Conservation (phyloP, 2,113 vertebrate genomes). For the Circaetus cinerascens region DNA sequence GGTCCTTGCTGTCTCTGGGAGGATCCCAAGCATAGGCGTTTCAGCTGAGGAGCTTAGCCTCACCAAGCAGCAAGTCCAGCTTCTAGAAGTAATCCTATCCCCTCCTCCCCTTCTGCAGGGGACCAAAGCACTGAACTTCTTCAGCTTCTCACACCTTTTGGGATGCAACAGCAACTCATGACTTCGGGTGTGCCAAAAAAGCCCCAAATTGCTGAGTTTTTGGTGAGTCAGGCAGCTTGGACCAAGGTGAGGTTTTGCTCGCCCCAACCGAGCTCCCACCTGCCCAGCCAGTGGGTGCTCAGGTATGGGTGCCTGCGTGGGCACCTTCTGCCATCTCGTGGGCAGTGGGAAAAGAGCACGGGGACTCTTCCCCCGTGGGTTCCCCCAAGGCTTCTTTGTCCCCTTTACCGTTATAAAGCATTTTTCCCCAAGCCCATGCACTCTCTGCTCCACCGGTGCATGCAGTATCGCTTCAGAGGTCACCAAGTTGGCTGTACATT, state of each 20-base stretch:
- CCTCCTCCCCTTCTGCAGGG: not conserved
- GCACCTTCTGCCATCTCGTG: slow-evolving; percentile 56
- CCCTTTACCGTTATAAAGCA: no score
- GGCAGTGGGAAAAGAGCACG: not conserved
- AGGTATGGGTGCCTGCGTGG: not conserved
- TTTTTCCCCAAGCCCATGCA: not conserved
- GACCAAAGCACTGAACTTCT: not conserved
- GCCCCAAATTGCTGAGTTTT: accelerated
- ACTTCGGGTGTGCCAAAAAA: accelerated
- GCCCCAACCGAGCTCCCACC: not conserved
- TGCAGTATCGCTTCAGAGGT: not conserved
- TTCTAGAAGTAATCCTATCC: not conserved
- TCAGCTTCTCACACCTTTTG: not conserved
- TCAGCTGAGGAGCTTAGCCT: not conserved
- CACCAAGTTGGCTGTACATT: not conserved
- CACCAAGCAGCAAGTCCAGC: not conserved
- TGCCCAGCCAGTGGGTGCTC: not conserved
- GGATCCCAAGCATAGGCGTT: not conserved
- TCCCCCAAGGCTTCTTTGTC: not conserved
- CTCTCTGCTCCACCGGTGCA: not conserved
- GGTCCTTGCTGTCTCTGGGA: not conserved
- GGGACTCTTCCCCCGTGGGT: not conserved
- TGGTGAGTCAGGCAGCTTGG: accelerated
- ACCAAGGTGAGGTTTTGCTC: not conserved
- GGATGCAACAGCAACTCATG: accelerated